phyloP scores from a whole-genome alignment of 2,797 vertebrate species.

The Hyperoplus immaculatus region DNA sequence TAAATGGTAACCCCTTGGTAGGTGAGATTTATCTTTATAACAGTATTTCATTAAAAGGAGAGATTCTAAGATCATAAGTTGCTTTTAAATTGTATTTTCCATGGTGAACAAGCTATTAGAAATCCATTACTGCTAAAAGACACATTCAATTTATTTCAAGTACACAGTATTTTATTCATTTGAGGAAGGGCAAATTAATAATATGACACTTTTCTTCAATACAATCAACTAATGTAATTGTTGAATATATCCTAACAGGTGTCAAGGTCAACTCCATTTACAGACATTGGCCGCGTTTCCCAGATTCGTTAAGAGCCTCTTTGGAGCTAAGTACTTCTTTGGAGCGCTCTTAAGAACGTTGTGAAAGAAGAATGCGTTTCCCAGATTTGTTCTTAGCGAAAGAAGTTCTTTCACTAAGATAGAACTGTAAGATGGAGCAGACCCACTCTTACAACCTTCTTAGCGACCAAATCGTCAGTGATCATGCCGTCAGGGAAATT shows the following conservation, averaged over 20 bases:
- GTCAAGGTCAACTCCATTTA: conserved; percentile 14
- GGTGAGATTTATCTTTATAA: not conserved
- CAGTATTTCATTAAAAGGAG: not conserved
- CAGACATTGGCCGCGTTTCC: not conserved
- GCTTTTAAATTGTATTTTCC: conserved; percentile 4
- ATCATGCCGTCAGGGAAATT: too few relatives aligned
- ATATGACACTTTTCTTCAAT: not conserved
- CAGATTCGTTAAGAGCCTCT: too few relatives aligned
- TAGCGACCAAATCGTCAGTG: too few relatives aligned
- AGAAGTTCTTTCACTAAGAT: too few relatives aligned
- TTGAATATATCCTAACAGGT: conserved; percentile 6
- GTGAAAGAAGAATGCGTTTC: too few relatives aligned
- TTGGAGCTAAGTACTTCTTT: too few relatives aligned
- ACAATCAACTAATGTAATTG: conserved; percentile 14
- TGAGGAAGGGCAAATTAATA: not conserved
- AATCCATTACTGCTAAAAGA: conserved; percentile 12
- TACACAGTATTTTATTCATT: too few relatives aligned
- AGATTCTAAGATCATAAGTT: not conserved
- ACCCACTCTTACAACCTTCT: too few relatives aligned
- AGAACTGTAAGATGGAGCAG: too few relatives aligned
- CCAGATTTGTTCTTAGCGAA: too few relatives aligned
- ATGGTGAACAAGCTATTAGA: conserved; percentile 15
- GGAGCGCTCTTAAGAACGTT: too few relatives aligned
- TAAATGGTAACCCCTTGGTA: not conserved
- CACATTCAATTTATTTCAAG: not conserved